Conservation (phyloP, 2,113 vertebrate species). For the Camelus bactrianus region DNA sequence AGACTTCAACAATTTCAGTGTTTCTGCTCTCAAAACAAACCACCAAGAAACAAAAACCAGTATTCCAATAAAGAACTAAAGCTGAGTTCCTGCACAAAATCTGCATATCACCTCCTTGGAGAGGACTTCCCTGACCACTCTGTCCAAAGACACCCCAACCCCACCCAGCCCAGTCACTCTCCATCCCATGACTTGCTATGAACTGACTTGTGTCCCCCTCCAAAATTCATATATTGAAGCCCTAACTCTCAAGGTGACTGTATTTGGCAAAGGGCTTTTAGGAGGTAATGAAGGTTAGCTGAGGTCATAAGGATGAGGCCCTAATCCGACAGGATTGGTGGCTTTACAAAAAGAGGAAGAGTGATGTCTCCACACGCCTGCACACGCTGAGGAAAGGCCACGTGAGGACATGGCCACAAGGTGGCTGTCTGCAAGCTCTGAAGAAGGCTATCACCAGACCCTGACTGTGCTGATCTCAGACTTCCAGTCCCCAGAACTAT, state of each 20-base stretch:
- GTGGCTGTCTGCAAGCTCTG: background rate
- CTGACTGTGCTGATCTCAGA: background rate
- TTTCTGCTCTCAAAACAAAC: conserved; percentile 15
- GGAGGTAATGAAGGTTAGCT: conserved; percentile 43
- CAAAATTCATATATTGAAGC: conserved; percentile 20
- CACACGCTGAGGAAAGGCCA: background rate
- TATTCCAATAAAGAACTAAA: conserved; percentile 4
- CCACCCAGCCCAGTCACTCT: background rate
- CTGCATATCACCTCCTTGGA: background rate
- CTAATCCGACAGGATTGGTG: background rate
- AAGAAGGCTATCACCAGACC: background rate
- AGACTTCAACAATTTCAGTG: conserved; percentile 35
- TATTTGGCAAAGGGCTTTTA: conserved; percentile 9
- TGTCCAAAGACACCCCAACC: background rate
- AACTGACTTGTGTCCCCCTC: background rate
- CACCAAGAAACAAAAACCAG: background rate
- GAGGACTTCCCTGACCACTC: background rate
- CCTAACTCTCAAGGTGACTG: background rate
- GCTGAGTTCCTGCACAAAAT: background rate
- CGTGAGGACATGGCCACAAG: background rate
- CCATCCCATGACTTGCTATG: background rate
- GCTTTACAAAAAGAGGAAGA: background rate
- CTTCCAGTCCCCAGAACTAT: background rate
- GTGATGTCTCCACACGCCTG: background rate
- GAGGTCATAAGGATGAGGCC: background rate